Conservation (phyloP, 2,113 vertebrate genomes). For the Chamaea fasciata region DNA sequence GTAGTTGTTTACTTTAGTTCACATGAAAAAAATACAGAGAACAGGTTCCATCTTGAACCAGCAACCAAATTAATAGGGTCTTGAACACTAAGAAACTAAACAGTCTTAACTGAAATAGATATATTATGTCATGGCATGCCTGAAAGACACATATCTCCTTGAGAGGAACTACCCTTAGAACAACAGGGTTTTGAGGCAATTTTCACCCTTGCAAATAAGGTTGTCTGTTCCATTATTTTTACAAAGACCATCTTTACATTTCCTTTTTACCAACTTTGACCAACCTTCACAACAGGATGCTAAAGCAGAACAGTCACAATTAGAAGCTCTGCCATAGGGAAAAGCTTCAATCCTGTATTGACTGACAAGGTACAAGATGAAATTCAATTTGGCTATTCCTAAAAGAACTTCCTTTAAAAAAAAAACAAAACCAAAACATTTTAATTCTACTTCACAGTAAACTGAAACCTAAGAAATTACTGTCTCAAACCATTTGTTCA, state of each 20-base stretch:
- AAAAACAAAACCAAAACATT: background rate
- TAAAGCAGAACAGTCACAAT: background rate
- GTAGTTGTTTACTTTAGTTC: background rate
- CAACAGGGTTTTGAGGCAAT: background rate
- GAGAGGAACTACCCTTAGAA: background rate
- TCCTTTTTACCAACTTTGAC: background rate
- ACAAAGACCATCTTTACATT: background rate
- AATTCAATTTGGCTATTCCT: background rate
- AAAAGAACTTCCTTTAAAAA: background rate
- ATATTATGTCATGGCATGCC: background rate
- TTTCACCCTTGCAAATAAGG: background rate
- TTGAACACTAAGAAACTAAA: background rate
- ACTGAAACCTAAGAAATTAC: background rate
- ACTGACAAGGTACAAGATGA: background rate
- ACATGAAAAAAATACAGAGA: background rate
- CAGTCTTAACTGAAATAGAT: background rate
- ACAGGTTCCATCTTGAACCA: background rate
- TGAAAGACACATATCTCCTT: background rate
- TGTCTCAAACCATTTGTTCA: background rate
- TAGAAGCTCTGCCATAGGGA: background rate
- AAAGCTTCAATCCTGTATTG: background rate
- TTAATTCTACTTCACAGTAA: slow-evolving; percentile 19
- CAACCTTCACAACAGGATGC: background rate
- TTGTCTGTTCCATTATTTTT: background rate
- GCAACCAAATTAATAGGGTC: background rate